Evolutionary conservation across 1,140 invertebrate species (phyloP), one percentile per base, ranked within the genome.

Genomic region (Bombus cullumanus): DNA sequence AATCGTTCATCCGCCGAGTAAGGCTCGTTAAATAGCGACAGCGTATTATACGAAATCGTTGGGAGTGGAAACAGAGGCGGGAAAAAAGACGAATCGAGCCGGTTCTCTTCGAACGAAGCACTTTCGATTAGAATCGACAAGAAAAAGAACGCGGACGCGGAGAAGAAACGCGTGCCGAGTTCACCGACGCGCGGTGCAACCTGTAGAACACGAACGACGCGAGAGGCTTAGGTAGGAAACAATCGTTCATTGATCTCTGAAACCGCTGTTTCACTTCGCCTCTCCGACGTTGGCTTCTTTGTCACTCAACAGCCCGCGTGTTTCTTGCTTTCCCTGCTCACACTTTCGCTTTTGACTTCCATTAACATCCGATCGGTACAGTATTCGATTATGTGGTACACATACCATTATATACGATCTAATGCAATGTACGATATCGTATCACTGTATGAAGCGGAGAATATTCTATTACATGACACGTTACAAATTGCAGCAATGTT

Each of bases 191-290:
- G 53, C 75, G 34, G 28, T 25, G 81, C 88, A 89, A 89, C 85
- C 85, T 89, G 88, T 91, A 69, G 88, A 90, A 83, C 64, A 86
- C 68, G 83, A 64, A 62, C 75, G 83, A 80, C 18, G 47, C 47
- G 75, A 73, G 81, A 73, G 57, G 68, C 79, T 68, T 53, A 84
- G 72, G 62, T 76, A 87, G 75, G 75, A 89, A 78, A 89, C 83
- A 88, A 88, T 90, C 86, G 86, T 90, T 90, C 89, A 89, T 89
- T 86, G 88, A 90, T 90, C 71, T 80, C 83, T 68, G 43, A 77
- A 85, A 71, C 83, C 68, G 88, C 82, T 77, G 84, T 86, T 86
- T 86, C 85, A 86, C 84, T 78, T 41, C 75, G 62, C 57, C 86
- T 81, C 77, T 74, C 43, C 86, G 2, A 28, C 83, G n/a, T 43